Conservation (phyloP, 2,888 invertebrate genomes). For the Drosophila prolongata region DNA sequence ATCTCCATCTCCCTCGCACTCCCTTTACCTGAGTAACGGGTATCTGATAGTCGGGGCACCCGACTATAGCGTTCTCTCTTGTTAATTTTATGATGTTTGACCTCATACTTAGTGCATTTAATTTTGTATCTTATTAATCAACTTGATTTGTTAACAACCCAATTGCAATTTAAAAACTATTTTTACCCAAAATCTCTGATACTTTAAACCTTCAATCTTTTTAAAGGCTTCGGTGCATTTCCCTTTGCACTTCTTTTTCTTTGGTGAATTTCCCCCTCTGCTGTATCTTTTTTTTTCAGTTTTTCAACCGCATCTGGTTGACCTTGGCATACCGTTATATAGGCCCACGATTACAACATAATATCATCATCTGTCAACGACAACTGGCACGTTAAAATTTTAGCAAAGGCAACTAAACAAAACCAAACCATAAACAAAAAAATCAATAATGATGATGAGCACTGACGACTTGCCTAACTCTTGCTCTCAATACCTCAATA, state of each 20-base stretch:
- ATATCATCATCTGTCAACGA: constrained; percentile 42
- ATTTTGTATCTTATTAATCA: neutral
- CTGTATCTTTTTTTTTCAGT: constrained; percentile 21
- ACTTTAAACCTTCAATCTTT: neutral
- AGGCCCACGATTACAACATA: constrained; percentile 68
- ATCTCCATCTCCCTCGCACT: no score
- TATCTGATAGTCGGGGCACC: no score
- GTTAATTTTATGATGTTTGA: constrained; percentile 34
- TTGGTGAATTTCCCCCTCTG: constrained; percentile 8
- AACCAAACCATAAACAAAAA: constrained; percentile 12
- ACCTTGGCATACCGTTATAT: constrained; percentile 73
- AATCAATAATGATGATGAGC: constrained; percentile 43
- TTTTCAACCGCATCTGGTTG: constrained; percentile 68
- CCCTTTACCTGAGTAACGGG: no score
- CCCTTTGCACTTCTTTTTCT: constrained; percentile 4
- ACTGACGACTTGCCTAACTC: constrained; percentile 39
- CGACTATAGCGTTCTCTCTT: no score
- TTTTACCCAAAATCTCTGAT: neutral
- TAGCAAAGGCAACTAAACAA: constrained; percentile 38
- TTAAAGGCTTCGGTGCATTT: neutral
- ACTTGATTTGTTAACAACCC: no score
- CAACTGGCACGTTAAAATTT: constrained; percentile 25
- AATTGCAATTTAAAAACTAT: no score
- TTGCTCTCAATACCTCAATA: constrained; percentile 56
- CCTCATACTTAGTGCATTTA: neutral